Base-by-base conservation (phyloP, 1,140 invertebrate genomes). In the Spodoptera litura region DNA sequence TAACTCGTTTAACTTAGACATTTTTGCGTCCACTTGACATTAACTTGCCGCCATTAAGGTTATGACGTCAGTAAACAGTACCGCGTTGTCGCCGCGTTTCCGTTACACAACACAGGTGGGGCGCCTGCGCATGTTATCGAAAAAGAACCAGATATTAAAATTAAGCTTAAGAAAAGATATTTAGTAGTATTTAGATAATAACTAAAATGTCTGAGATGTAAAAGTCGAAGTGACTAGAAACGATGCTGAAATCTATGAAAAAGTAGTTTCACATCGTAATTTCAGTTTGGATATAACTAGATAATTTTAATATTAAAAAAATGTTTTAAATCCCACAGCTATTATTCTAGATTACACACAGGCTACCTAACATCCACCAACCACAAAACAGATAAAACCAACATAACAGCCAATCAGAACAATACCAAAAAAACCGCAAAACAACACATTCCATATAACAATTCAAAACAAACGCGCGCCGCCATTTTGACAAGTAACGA, bases 81-180 rank as follows among this genome's bases (percentile, higher is more conserved):
- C n/a, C 38, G 35, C 61, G 78, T 51, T 74, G 49, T 68, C 56
- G 52, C 71, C 66, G 51, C 52, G 44, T 64, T 80, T 78, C 78
- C 78, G 78, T 80, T 83, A 80, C 20, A 20, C 38, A 27, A 55
- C 49, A 56, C 80, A 79, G 80, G 80, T 81, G 80, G n/a, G 38
- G 75, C 38, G 72, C 49, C 11, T 53, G 38, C 72, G 52, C 56
- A 62, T 44, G 38, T 25, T 66, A 15, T 66, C 31, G 35, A 6
- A n/a, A 15, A 15, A 15, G 35, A 44, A 44, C 11, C 15, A 10
- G 9, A 4, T 20, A 15, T 20, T 64, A 8, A 10, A 10, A 9
- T 38, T 49, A 27, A 52, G 38, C 25, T 49, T 25, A 70, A 3
- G 27, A n/a, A 12, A 44, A 44, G 38, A 44, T 2, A 8, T 9